Evolutionary conservation across 1,140 invertebrate genomes (phyloP), one percentile per base, ranked within the genome.

Genomic region (Cotesia glomerata): DNA sequence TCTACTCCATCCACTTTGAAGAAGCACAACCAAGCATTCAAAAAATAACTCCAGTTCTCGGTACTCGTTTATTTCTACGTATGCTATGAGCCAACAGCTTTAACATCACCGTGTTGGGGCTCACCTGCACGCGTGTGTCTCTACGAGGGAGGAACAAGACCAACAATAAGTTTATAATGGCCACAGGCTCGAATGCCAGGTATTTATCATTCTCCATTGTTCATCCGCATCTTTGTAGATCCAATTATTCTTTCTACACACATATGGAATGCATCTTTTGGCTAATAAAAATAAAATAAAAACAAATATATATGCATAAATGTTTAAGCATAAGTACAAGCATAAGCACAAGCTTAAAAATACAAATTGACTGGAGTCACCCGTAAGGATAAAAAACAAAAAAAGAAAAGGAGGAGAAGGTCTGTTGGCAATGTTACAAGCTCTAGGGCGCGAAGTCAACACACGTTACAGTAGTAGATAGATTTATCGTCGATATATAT

Each of bases 91-190:
- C 39, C 39, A 45, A 2, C 39, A 45, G 39, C 39, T 9, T 9
- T 8, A 13, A 32, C 39, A 45, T 9, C 39, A 45, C 18, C 18
- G 51, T n/a, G 36, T 34, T 36, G 54, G 78, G 80, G 78, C 80
- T 81, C 80, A 83, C 81, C 82, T 84, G 82, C 82, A 79, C 77
- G 79, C 74, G 79, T 65, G 51, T 67, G 39, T 35, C 62, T 13
- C 26, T 11, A 36, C 45, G 11, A 49, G 18, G 5, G 11, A 84
- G 74, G 78, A 84, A 83, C 81, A 80, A 84, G 77, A 80, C 77
- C 80, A 85, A 85, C 81, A 85, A 85, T 84, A 83, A 85, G 82
- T 85, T 85, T 82, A 84, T 86, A 86, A 86, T 84, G 83, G 83
- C 79, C 80, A 45, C 63, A 54, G 39, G 61, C 39, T 16, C 39